Percentiles rank a stretch among this genome's conserved stretches.
phyloP scores from a whole-genome alignment of 2,113 vertebrate genomes.

The Potamarius usumacintae region DNA sequence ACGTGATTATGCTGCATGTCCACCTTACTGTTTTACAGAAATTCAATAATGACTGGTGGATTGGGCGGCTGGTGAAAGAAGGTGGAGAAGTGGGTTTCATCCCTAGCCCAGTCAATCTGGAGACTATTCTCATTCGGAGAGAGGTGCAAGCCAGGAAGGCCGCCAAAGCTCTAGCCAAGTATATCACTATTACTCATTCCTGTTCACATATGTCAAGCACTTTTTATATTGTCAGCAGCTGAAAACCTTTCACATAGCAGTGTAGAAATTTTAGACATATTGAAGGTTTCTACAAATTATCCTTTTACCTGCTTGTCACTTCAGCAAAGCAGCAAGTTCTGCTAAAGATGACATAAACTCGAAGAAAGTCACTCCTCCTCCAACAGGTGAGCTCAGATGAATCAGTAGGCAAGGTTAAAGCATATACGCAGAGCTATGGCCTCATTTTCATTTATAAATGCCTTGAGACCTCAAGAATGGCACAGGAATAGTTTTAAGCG shows the following conservation, averaged over 20 bases:
- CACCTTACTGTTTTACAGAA: conserved; percentile 73
- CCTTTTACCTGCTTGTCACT: conserved; percentile 26
- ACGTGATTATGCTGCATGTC: too few species aligned
- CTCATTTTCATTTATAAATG: too few species aligned
- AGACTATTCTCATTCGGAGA: conserved; percentile 94
- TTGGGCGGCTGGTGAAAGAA: conserved; percentile 95
- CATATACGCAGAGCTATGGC: too few species aligned
- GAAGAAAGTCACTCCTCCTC: conserved; percentile 88
- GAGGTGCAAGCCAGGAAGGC: conserved; percentile 96
- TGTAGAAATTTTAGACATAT: background rate
- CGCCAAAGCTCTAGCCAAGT: conserved; percentile 96
- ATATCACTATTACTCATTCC: conserved; percentile 47
- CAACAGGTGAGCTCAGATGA: conserved; percentile 81
- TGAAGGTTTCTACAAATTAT: background rate
- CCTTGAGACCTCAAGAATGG: too few species aligned
- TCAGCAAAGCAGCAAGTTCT: conserved; percentile 71
- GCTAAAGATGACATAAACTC: conserved; percentile 68
- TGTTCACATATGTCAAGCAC: background rate
- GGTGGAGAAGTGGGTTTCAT: conserved; percentile 98
- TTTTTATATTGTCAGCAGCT: background rate
- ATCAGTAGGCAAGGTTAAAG: background rate
- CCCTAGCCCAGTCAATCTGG: conserved; percentile 96
- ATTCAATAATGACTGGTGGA: conserved; percentile 99
- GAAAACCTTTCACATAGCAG: background rate
- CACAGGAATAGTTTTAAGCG: too few species aligned